A percentile compares a stretch with the other conserved stretches of the same genome.
phyloP scores from a whole-genome alignment of 2,888 invertebrate genomes.

The Cyclophora punctaria region DNA sequence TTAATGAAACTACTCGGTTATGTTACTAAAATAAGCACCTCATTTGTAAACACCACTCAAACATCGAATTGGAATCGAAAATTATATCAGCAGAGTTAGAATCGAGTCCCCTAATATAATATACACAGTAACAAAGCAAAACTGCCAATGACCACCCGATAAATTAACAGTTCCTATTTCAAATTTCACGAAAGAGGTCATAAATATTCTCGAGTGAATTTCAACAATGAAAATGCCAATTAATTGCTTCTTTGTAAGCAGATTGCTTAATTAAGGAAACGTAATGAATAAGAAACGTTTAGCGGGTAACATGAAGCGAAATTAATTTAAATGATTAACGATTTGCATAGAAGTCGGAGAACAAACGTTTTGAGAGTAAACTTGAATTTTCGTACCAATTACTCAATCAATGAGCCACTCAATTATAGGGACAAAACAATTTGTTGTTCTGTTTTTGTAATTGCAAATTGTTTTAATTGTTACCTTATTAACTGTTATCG shows the following conservation, averaged over 20 bases:
- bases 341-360: slow-evolving; percentile 37
- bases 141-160: slow-evolving; percentile 23
- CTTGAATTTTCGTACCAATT: slow-evolving; percentile 38
- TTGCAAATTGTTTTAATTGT: too few species aligned
- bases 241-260: slow-evolving; percentile 72
- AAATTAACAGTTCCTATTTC: slow-evolving; percentile 39
- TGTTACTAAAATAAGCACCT: slow-evolving; percentile 4
- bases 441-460: too few species aligned
- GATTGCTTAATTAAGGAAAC: slow-evolving; percentile 73
- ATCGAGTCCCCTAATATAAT: slow-evolving; percentile 4
- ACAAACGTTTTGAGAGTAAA: slow-evolving; percentile 21
- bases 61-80: slow-evolving; percentile 1
- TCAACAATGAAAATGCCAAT: slow-evolving; percentile 63
- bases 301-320: slow-evolving; percentile 59
- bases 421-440: too few species aligned
- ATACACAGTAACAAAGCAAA: slow-evolving; percentile 20
- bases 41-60: background rate
- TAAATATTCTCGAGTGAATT: slow-evolving; percentile 44
- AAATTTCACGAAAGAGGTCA: slow-evolving; percentile 43
- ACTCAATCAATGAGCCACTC: slow-evolving; percentile 17
- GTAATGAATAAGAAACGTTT: slow-evolving; percentile 68
- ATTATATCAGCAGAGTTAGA: background rate
- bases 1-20: background rate
- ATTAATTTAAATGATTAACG: slow-evolving; percentile 73
- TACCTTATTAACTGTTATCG: too few species aligned